phyloP scores from a whole-genome alignment of 2,888 invertebrate genomes.

The Steinernema scapterisci region DNA sequence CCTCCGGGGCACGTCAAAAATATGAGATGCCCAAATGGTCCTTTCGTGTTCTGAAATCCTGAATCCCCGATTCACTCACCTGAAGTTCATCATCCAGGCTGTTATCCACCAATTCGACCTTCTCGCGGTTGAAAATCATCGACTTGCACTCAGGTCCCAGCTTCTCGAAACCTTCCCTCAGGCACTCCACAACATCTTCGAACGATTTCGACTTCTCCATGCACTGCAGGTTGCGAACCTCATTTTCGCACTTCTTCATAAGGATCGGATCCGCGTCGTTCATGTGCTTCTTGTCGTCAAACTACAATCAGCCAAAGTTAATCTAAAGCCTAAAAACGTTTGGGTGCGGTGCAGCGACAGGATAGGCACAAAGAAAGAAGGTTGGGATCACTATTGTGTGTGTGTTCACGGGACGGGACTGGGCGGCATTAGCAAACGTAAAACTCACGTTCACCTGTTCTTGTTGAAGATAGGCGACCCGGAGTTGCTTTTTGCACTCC shows the following conservation, averaged over 20 bases:
- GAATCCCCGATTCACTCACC: constrained; percentile 33
- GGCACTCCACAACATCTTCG: constrained; percentile 68
- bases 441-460: constrained; percentile 68
- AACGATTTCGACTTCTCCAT: constrained; percentile 45
- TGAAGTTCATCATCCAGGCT: constrained; percentile 65
- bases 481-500: constrained; percentile 87
- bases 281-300: constrained; percentile 81
- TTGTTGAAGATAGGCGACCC: constrained; percentile 84
- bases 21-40: no score
- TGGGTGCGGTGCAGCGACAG: constrained; percentile 30
- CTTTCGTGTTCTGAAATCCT: neutral
- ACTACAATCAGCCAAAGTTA: constrained; percentile 49
- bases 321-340: constrained; percentile 18
- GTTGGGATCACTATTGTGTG: neutral
- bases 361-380: neutral
- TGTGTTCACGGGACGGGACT: neutral
- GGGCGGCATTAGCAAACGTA: constrained; percentile 24
- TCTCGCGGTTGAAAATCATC: constrained; percentile 69
- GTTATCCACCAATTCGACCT: constrained; percentile 69
- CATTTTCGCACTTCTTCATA: constrained; percentile 57
- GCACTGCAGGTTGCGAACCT: constrained; percentile 51
- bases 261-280: constrained; percentile 69
- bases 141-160: constrained; percentile 68
- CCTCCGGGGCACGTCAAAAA: no score
- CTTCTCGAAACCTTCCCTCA: constrained; percentile 64